phyloP scores from a whole-genome alignment of 2,888 invertebrate genomes.

The Ophion ellenae region DNA sequence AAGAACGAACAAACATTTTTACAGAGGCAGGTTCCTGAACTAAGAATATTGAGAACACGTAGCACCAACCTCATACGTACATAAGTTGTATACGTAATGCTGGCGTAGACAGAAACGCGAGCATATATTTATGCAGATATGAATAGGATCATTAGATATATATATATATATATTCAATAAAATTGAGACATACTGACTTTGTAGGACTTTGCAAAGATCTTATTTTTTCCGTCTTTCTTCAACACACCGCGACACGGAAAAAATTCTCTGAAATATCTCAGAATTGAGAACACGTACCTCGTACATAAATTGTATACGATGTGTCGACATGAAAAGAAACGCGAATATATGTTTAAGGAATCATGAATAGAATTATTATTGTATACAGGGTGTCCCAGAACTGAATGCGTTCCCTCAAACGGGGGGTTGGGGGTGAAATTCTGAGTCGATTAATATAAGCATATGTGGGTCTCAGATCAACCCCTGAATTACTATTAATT shows the following conservation, averaged over 20 bases:
- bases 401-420: too few species aligned
- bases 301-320: slow-evolving; percentile 7
- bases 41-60: not conserved
- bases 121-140: slow-evolving; percentile 4
- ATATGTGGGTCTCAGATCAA: too few species aligned
- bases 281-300: slow-evolving; percentile 3
- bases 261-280: not conserved
- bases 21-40: not conserved
- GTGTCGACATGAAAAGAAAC: not conserved
- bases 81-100: not conserved
- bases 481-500: too few species aligned
- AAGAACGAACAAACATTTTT: not conserved
- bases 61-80: not conserved
- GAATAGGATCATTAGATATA: not conserved
- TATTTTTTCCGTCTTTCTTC: not conserved
- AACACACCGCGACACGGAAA: slow-evolving; percentile 1
- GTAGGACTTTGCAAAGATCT: not conserved
- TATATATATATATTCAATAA: not conserved
- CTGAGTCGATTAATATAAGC: too few species aligned
- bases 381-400: not conserved
- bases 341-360: slow-evolving; percentile 6
- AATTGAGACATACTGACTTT: slow-evolving; percentile 3
- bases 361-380: slow-evolving; percentile 8
- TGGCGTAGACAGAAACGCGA: not conserved
- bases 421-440: too few species aligned